Base-by-base conservation (phyloP, 2,113 vertebrate genomes). In the Corydoras maculifer region DNA sequence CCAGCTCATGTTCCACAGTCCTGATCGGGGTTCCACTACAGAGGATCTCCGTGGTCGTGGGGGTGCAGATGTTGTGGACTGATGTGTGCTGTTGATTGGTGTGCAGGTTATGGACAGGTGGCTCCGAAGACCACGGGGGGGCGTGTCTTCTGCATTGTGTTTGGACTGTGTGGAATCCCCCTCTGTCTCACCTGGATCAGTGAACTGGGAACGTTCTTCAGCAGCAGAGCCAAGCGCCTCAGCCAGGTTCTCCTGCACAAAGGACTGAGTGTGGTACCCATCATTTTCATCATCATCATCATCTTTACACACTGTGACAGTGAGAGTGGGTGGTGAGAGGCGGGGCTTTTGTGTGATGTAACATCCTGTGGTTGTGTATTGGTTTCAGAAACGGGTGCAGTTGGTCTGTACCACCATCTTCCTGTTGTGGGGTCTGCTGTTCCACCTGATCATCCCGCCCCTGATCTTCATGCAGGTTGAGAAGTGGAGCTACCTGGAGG, bases 161-260 rank as follows among this genome's bases (percentile, higher is more conserved):
- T 96, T 2, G 97, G 97, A 7, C 90, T 99, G 57, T 99, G 92
- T 63, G 97, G 97, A 68, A 95, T 97, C 74, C 97, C 97, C 0
- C 91, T 99, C 58, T 98, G 97, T 75, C 88, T 99, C 85, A 96
- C 95, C 0, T 99, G 97, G 97, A 93, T 99, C 82, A 99, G 94
- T 62, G 90, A 93, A 71, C 83, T 99, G 82, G 97, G 97, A 35
- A 98, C 95, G 18, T 98, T 99, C 81, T 99, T 99, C 62, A 93
- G 93, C 61, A 92, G 94, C 74, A 90, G 97, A 31, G 91, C 94
- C 66, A 98, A 95, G 82, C 92, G 94, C 58, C 76, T 99, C 76
- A 96, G 96, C 69, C 88, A 92, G 77, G 91, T 97, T 79, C 86
- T 99, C 61, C 91, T 95, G 0, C 92, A 87, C 68, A 94, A 88